Evolutionary conservation across 2,113 vertebrate genomes (phyloP), one percentile per base, ranked within the genome.

Genomic region (Pampusana beccarii): DNA sequence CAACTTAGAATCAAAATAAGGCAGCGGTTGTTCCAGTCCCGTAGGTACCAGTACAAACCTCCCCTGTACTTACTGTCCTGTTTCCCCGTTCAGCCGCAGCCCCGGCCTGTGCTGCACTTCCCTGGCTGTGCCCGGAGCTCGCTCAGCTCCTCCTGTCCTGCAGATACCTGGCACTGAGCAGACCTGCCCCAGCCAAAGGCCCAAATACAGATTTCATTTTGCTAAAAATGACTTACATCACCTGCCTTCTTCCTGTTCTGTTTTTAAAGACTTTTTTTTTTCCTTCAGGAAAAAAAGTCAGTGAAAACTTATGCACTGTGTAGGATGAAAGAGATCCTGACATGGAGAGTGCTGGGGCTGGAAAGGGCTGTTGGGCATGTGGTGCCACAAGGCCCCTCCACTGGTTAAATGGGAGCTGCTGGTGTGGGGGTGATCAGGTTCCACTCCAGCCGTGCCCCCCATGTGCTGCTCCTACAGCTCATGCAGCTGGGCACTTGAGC

Each of bases 201-300:
- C 28, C 66, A 86, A 25, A 34, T 33, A 33, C 40, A 65, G 75
- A 29, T 40, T 91, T 67, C 31, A n/a, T 53, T 66, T 53, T 56
- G 53, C n/a, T 79, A 24, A 44, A 73, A 90, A 28, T 10, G 0
- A 15, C 71, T 56, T 70, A 13, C 46, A 18, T 85, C 33, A 21
- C 40, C 66, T 82, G 48, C 34, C 66, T 62, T 25, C 79, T 80
- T 85, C 71, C 44, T 71, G 16, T 46, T 71, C 64, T 78, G 21
- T 44, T 71, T 66, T 71, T 38, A 77, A 90, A 90, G 51, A 42
- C 48, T 56, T 93, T 86, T 86, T 92, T 62, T 82, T 64, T 90
- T n/a, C n/a, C 83, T 86, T 86, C 53, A 83, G 62, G 60, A 50
- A 46, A 82, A 54, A 42, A 84, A 75, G 26, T 72, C 48, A 69